phyloP scores from a whole-genome alignment of 2,888 invertebrate genomes.

The Parascotia fuliginaria region DNA sequence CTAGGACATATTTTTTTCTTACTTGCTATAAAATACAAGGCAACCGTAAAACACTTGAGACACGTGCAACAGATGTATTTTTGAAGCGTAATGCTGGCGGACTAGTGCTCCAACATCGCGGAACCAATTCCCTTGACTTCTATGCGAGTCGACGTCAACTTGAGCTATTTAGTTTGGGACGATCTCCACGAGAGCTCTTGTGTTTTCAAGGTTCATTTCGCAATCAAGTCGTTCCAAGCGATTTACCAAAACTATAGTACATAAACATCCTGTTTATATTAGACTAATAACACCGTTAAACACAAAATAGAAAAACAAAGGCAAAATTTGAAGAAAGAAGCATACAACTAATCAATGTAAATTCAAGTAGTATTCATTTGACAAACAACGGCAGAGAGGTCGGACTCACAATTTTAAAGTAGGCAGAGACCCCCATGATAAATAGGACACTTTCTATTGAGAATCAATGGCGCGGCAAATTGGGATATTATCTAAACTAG shows the following conservation, averaged over 20 bases:
- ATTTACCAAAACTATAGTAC: slow-evolving; percentile 34
- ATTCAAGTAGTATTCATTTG: slow-evolving; percentile 2
- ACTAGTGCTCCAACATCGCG: slow-evolving; percentile 12
- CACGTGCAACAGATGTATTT: slow-evolving; percentile 26
- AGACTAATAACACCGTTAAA: slow-evolving; percentile 20
- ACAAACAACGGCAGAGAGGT: slow-evolving; percentile 17
- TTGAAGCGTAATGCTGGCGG: slow-evolving; percentile 18
- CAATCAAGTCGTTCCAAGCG: slow-evolving; percentile 55
- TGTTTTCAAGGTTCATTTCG: slow-evolving; percentile 57
- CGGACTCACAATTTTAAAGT: slow-evolving; percentile 34
- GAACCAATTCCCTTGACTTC: slow-evolving; percentile 41
- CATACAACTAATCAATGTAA: slow-evolving; percentile 11
- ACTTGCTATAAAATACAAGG: slow-evolving; percentile 8
- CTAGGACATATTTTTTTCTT: not conserved
- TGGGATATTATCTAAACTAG: slow-evolving; percentile 54
- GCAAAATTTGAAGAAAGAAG: not conserved
- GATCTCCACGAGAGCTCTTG: slow-evolving; percentile 50
- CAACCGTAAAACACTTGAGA: slow-evolving; percentile 12
- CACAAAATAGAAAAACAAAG: slow-evolving; percentile 7
- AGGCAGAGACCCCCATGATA: slow-evolving; percentile 36
- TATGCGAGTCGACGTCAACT: slow-evolving; percentile 39
- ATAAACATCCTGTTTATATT: slow-evolving; percentile 26
- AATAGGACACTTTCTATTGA: slow-evolving; percentile 47
- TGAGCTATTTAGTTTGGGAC: slow-evolving; percentile 52
- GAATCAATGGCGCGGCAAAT: slow-evolving; percentile 53